Evolutionary conservation across 1,140 invertebrate genomes (phyloP), one percentile per base, ranked within the genome.

Genomic region (Harlomillsia oculata): DNA sequence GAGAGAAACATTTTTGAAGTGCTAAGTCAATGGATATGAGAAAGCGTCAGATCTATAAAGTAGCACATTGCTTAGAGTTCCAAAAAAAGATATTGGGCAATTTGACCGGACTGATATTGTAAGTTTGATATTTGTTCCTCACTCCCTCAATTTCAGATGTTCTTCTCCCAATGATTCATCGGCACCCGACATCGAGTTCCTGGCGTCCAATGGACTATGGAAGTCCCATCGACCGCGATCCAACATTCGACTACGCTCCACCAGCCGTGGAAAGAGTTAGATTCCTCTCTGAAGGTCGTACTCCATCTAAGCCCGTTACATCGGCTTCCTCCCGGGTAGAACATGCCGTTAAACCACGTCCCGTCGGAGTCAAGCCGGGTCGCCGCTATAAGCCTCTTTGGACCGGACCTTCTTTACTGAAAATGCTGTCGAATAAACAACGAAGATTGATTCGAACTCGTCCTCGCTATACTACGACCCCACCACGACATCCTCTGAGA

Each of bases 201-300:
- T 60, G 62, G 58, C 30, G 59, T 21, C 62, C 62, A 14, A 29
- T 63, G 14, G 57, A 60, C 32, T 60, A 45, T 44, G 55, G 55
- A 25, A 60, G 54, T 28, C 57, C 62, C 14, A 60, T 60, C 26
- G 51, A 52, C 28, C 49, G 56, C 6, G 58, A 64, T 40, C 62
- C 62, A 5, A 60, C 55, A 11, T 64, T 60, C 34, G 59, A 58
- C 46, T 64, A 64, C 40, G 62, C 59, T 23, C 62, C 62, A 18
- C 62, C 62, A 29, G 30, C 62, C 14, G 26, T 9, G 34, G 45
- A 48, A 21, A 16, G 45, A 18, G 45, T 48, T 13, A 28, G 45
- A 32, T 48, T 48, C n/a, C 6, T 30, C 2, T 13, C 28, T 1
- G 45, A 48, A 8, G 45, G 29, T 32, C 45, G 45, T 11, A 48